Evolutionary conservation across 2,113 vertebrate genomes (phyloP).

Genomic region (Megaceryle maxima): DNA sequence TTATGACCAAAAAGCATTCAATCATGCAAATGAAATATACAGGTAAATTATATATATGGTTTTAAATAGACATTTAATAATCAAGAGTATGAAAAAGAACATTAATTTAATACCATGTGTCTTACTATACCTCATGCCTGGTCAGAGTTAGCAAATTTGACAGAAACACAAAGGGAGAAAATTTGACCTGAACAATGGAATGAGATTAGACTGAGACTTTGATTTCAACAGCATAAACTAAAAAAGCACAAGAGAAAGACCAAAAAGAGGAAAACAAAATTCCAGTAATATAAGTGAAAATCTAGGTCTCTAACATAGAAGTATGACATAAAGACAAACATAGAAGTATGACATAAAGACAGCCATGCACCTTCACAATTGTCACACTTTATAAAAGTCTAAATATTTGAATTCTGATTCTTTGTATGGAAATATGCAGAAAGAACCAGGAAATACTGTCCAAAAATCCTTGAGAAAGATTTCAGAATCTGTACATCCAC

Average conservation of each 20-base stretch:
- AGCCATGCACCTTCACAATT: not conserved
- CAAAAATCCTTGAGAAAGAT: not conserved
- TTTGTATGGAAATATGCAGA: not conserved
- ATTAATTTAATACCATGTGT: not conserved
- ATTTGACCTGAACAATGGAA: not conserved
- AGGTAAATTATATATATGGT: not conserved
- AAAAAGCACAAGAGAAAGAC: not conserved
- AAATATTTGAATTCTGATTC: not conserved
- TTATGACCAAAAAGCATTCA: constrained; percentile 21
- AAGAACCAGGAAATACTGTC: not conserved
- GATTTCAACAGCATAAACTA: not conserved
- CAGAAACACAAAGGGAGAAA: not conserved
- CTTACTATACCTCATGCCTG: not conserved
- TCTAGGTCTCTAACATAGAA: not conserved
- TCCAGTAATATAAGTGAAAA: not conserved
- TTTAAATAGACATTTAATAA: constrained; percentile 41
- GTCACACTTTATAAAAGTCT: not conserved
- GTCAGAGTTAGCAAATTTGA: constrained; percentile 1
- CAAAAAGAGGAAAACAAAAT: not conserved
- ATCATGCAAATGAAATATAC: not conserved
- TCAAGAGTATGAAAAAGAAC: not conserved
- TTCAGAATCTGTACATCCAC: not conserved
- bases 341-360: not conserved
- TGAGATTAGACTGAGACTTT: not conserved
- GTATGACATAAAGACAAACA: not conserved